A percentile compares a stretch with the other conserved stretches of the same genome.
phyloP scores from a whole-genome alignment of 1,140 invertebrate genomes.

The Reticulitermes speratus region DNA sequence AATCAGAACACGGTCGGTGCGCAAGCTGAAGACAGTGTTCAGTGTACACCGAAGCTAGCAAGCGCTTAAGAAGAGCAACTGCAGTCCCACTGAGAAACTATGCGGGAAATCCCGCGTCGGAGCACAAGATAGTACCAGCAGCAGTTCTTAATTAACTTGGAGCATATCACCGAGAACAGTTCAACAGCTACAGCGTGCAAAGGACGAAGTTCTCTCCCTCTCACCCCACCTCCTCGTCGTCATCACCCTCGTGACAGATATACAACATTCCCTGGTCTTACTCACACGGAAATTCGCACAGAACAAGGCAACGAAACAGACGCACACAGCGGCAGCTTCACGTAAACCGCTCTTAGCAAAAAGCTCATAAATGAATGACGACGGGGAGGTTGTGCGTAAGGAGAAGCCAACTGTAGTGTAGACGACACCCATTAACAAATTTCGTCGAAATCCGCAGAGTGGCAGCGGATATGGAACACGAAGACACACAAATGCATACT shows the following conservation, averaged over 20 bases:
- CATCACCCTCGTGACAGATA: background rate
- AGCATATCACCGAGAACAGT: background rate
- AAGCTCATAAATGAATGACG: too few relatives aligned
- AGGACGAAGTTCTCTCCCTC: background rate
- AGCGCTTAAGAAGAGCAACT: background rate
- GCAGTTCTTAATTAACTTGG: constrained; percentile 2
- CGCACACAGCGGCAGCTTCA: too few relatives aligned
- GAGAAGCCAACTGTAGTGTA: too few relatives aligned
- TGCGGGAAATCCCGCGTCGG: background rate
- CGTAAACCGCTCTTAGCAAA: too few relatives aligned
- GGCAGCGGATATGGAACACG: too few relatives aligned
- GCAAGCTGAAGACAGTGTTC: background rate
- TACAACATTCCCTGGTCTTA: background rate
- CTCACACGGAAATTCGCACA: background rate
- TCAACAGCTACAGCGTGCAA: background rate
- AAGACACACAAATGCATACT: too few relatives aligned
- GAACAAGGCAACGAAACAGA: too few relatives aligned
- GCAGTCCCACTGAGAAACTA: background rate
- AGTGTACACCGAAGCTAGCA: background rate
- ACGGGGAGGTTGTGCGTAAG: too few relatives aligned
- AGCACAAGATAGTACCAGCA: background rate
- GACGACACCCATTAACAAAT: too few relatives aligned
- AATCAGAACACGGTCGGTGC: background rate
- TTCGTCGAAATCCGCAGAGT: too few relatives aligned
- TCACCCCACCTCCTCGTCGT: too few relatives aligned